Base-by-base conservation (phyloP, 1,140 invertebrate species). In the Aricia agestis region DNA sequence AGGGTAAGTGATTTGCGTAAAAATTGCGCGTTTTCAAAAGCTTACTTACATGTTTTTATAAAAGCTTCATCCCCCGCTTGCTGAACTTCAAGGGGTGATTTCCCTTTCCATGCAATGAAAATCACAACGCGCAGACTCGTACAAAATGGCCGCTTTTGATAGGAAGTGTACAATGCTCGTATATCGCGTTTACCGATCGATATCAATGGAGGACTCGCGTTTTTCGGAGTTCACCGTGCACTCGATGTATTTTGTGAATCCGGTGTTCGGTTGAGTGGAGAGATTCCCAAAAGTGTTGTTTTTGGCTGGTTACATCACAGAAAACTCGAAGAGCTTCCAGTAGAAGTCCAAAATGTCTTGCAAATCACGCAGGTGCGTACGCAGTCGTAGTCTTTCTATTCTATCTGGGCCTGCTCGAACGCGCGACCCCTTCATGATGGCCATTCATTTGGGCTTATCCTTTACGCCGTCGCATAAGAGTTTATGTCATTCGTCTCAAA, bases 291-390 rank as follows among this genome's bases (percentile, higher is more conserved):
- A 87, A 89, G 89, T 90, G 88, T 86, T 78, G 78, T 86, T 84
- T 84, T 83, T 72, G 81, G 83, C 72, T 78, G 76, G 89, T 92
- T 92, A 92, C 91, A 92, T 92, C 91, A 92, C 84, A 78, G 81
- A 78, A 82, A 84, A 76, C 80, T 84, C 79, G 78, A 76, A 77
- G 80, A 82, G 84, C 76, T 82, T 84, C 83, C 79, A 88, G 86
- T 86, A 85, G 82, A 83, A 86, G 83, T 83, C 81, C 82, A 87
- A 91, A 87, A 92, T 92, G 91, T 89, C 79, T 90, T 86, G 90
- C 90, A 93, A 93, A 93, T 94, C 95, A 96, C 95, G 95, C 95
- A 96, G 95, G 95, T 97, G 95, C 95, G 95, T 96, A 96, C 96
- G 96, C 96, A 96, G 95, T 93, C 95, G 95, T 95, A 94, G 93